phyloP scores from a whole-genome alignment of 2,888 invertebrate species.

The Ennomos quercinarius region DNA sequence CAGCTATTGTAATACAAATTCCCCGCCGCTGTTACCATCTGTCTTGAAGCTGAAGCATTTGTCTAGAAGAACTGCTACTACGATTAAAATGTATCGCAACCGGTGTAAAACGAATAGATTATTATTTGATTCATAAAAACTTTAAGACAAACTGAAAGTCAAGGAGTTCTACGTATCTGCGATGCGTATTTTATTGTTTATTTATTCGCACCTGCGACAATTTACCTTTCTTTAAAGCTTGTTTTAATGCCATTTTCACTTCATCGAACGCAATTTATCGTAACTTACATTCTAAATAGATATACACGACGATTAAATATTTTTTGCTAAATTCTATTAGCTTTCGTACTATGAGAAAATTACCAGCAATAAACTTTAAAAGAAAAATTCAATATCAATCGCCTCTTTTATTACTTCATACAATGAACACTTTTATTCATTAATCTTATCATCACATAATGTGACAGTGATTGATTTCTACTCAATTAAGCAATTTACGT shows the following conservation, averaged over 20 bases:
- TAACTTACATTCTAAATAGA: conserved; percentile 41
- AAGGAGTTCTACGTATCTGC: conserved; percentile 15
- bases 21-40: conserved; percentile 73
- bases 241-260: conserved; percentile 48
- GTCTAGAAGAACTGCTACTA: conserved; percentile 53
- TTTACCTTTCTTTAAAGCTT: conserved; percentile 44
- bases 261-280: conserved; percentile 44
- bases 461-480: conserved; percentile 48
- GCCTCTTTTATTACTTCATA: conserved; percentile 24
- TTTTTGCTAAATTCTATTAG: conserved; percentile 11
- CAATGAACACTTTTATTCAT: conserved; percentile 34
- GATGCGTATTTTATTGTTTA: conserved; percentile 45
- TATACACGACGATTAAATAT: conserved; percentile 24
- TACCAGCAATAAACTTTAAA: background rate
- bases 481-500: conserved; percentile 39
- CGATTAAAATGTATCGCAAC: conserved; percentile 50
- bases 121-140: conserved; percentile 15
- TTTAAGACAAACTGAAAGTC: conserved; percentile 30
- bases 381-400: conserved; percentile 19
- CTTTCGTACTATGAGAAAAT: conserved; percentile 5
- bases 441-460: conserved; percentile 49
- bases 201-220: conserved; percentile 49
- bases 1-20: conserved; percentile 73
- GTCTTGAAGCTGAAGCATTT: conserved; percentile 62
- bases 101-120: background rate